A percentile compares a stretch with the other conserved stretches of the same genome.
These are phyloP conservation scores for Oryzias sinensis DNA, from an alignment of 2,797 vertebrate genomes.

Conservation along the genomic window DNA sequence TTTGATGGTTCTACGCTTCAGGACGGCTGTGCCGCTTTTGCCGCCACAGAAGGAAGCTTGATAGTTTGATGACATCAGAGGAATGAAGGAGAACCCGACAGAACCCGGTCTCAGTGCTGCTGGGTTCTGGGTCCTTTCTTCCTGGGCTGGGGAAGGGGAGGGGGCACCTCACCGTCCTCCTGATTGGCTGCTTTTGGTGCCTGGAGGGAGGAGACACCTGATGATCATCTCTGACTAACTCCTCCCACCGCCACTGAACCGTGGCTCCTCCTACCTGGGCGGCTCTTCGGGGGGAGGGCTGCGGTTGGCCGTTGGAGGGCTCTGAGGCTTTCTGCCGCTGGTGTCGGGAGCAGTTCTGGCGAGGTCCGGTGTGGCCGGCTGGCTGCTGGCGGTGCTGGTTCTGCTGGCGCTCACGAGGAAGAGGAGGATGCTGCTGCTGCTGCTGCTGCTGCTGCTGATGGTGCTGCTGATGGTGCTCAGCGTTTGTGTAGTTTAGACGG, in stretches of 20 bases:
- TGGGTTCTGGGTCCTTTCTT: slow-evolving; percentile 39
- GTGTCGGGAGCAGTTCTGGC: slow-evolving; percentile 24
- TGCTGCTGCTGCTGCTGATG: not conserved
- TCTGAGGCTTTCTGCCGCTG: slow-evolving; percentile 7
- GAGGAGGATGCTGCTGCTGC: slow-evolving; percentile 30
- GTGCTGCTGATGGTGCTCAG: too few species aligned
- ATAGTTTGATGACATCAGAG: too few species aligned
- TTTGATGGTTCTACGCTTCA: too few species aligned
- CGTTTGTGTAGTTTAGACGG: too few species aligned
- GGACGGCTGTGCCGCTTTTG: too few species aligned
- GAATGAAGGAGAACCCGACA: too few species aligned
- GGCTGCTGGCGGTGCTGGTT: slow-evolving; percentile 25
- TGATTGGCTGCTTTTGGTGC: rapidly evolving
- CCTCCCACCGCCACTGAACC: not conserved
- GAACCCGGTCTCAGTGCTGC: not conserved
- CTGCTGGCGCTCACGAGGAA: slow-evolving; percentile 51
- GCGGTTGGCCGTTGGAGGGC: not conserved
- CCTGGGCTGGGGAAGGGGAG: slow-evolving; percentile 74
- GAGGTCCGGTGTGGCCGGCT: slow-evolving; percentile 55
- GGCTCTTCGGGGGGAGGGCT: slow-evolving; percentile 24
- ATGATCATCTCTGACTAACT: not conserved
- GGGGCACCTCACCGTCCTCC: slow-evolving; percentile 42
- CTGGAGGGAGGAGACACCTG: slow-evolving; percentile 12
- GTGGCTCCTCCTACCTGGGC: slow-evolving; percentile 33
- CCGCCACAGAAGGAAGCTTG: too few species aligned